phyloP scores from a whole-genome alignment of 2,888 invertebrate species.

The Scaeva pyrastri region DNA sequence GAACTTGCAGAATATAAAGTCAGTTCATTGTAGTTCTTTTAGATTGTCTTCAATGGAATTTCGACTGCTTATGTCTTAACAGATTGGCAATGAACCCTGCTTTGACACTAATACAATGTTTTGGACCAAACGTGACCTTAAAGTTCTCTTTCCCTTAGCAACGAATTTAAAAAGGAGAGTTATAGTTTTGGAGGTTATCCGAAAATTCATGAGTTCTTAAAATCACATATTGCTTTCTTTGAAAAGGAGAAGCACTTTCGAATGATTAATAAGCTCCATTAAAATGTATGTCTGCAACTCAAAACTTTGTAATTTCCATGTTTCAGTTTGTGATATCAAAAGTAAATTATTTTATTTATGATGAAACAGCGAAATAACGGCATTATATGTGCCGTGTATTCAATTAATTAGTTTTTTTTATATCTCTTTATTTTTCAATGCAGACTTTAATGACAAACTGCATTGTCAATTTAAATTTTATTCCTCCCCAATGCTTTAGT shows the following conservation, averaged over 20 bases:
- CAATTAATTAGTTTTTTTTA: neutral
- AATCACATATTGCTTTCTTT: no score
- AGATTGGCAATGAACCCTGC: no score
- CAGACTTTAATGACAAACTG: conserved; percentile 9
- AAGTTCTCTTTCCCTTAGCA: no score
- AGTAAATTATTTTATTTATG: conserved; percentile 1
- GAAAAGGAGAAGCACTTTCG: neutral
- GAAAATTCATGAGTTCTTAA: no score
- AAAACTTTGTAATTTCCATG: neutral
- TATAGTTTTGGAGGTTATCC: no score
- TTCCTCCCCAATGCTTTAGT: neutral
- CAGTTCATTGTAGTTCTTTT: no score
- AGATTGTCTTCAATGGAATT: no score
- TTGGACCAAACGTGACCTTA: no score
- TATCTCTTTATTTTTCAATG: neutral
- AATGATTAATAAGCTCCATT: neutral
- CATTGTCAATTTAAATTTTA: conserved; percentile 6
- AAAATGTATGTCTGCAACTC: neutral
- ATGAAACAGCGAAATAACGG: neutral
- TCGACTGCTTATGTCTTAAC: no score
- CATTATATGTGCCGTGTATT: neutral
- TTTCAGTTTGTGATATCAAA: neutral
- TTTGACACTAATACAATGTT: no score
- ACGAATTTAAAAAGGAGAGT: no score
- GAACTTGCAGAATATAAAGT: no score